phyloP scores from a whole-genome alignment of 2,797 vertebrate genomes.

The Cynodonichthys magdalenae region DNA sequence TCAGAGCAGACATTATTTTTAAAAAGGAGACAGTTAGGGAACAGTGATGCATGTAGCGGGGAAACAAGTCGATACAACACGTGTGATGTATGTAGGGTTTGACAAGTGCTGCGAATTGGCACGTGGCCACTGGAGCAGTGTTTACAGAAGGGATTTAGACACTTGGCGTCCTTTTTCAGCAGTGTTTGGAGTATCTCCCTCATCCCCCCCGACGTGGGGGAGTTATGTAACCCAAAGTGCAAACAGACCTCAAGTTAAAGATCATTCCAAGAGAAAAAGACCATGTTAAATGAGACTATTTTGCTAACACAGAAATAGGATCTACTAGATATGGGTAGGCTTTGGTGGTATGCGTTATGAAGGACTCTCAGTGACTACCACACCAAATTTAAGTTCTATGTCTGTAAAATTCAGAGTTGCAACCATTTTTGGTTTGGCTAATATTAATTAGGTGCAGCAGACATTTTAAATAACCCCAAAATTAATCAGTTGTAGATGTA shows the following conservation, averaged over 20 bases:
- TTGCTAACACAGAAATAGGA: too few species aligned
- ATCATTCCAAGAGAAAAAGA: constrained; percentile 2
- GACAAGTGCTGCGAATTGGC: constrained; percentile 33
- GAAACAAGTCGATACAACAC: constrained; percentile 7
- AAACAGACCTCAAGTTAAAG: constrained; percentile 23
- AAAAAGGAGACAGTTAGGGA: not conserved
- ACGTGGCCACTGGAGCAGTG: constrained; percentile 29
- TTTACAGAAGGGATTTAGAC: constrained; percentile 44
- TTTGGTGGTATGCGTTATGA: not conserved
- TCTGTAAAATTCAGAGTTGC: too few species aligned
- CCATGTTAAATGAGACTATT: not conserved
- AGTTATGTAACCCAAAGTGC: constrained; percentile 19
- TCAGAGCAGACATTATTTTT: not conserved
- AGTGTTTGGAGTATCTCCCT: constrained; percentile 21
- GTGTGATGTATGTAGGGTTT: constrained; percentile 15
- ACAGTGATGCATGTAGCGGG: too few species aligned
- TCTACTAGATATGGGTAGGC: too few species aligned
- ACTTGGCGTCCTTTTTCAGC: constrained; percentile 25
- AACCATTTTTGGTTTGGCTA: too few species aligned
- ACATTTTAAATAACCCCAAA: too few species aligned
- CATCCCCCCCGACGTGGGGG: not conserved
- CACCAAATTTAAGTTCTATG: too few species aligned
- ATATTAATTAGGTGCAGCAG: too few species aligned
- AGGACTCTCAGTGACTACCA: too few species aligned
- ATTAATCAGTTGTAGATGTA: too few species aligned